Evolutionary conservation across 1,140 invertebrate species (phyloP).

Genomic region (Dryas iulia): DNA sequence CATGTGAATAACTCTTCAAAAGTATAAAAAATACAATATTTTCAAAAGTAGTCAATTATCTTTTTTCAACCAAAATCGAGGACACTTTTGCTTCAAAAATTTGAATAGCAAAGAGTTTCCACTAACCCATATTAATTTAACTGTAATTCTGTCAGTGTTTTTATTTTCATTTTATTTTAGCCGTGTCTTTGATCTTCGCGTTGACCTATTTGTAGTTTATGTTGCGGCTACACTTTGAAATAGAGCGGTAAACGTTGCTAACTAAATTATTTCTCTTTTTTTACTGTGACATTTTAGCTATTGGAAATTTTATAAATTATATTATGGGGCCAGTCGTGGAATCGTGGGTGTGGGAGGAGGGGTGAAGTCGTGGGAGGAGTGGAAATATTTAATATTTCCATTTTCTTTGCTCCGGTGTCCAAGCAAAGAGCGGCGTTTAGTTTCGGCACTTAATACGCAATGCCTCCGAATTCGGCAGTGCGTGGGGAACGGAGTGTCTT

Average conservation of each 20-base stretch:
- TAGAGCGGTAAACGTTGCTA: not conserved
- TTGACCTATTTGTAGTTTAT: not conserved
- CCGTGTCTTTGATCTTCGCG: not conserved
- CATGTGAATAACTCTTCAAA: too few species aligned
- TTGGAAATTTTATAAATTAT: too few species aligned
- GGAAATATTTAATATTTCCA: too few species aligned
- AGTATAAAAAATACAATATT: too few species aligned
- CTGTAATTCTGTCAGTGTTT: not conserved
- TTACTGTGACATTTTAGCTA: not conserved
- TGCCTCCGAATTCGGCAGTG: too few species aligned
- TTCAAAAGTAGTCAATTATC: too few species aligned
- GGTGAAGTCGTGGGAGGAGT: too few species aligned
- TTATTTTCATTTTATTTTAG: not conserved
- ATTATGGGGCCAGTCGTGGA: not conserved
- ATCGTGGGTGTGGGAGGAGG: too few species aligned
- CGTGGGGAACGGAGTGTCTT: too few species aligned
- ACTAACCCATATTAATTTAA: not conserved
- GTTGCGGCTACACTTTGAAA: not conserved
- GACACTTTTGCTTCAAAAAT: not conserved
- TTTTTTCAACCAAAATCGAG: not conserved
- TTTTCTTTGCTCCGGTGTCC: too few species aligned
- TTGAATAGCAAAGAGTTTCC: not conserved
- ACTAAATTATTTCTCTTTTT: not conserved
- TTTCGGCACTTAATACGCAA: too few species aligned
- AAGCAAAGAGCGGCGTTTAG: not conserved